A percentile compares a stretch with the other conserved stretches of the same genome.
These are phyloP conservation scores for Tamias sibiricus DNA, from an alignment of 2,113 vertebrate species.

Conservation along the genomic window DNA sequence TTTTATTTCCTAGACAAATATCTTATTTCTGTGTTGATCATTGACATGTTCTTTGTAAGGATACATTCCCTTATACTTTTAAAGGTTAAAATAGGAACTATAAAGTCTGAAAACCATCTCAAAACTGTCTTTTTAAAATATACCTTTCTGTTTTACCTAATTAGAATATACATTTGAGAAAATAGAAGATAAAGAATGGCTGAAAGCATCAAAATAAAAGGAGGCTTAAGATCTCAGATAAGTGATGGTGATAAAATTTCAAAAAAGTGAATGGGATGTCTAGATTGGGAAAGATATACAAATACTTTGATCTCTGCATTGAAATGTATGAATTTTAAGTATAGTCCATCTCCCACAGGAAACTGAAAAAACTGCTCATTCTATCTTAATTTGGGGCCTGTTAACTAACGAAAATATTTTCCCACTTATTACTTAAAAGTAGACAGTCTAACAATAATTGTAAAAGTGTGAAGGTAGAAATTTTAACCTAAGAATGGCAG, in stretches of 20 bases:
- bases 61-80: constrained; percentile 62
- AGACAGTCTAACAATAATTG: not conserved
- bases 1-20: constrained; percentile 66
- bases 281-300: not conserved
- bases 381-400: constrained; percentile 19
- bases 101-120: constrained; percentile 36
- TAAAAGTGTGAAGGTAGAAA: constrained; percentile 22
- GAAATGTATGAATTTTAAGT: not conserved
- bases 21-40: constrained; percentile 60
- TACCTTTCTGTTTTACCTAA: constrained; percentile 14
- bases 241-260: not conserved
- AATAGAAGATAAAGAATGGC: constrained; percentile 52
- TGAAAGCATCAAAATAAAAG: constrained; percentile 59
- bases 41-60: constrained; percentile 63
- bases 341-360: constrained; percentile 14
- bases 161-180: constrained; percentile 67
- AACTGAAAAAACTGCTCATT: not conserved
- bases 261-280: not conserved
- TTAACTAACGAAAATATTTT: constrained; percentile 37
- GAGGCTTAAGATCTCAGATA: constrained; percentile 60
- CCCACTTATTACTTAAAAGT: constrained; percentile 13
- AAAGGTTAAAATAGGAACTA: constrained; percentile 60
- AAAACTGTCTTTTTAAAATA: constrained; percentile 27
- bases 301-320: constrained; percentile 19
- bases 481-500: constrained; percentile 22